Evolutionary conservation across 2,113 vertebrate species (phyloP).

Genomic region (Psephotus haematonotus): DNA sequence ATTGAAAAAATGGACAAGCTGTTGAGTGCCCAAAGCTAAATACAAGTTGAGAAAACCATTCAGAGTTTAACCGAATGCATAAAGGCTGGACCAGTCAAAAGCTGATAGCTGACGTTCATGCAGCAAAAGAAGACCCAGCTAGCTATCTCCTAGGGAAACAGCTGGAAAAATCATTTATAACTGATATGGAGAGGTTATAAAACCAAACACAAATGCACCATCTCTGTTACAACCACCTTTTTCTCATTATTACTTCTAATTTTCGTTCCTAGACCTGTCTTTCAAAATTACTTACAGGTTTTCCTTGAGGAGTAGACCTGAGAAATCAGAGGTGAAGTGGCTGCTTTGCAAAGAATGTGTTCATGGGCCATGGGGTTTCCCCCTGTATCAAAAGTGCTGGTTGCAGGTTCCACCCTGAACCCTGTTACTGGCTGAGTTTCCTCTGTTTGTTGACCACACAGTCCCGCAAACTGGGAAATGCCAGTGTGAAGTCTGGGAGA

Average conservation of each 20-base stretch:
- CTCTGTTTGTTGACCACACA: accelerated
- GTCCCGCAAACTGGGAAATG: not conserved
- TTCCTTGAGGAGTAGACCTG: not conserved
- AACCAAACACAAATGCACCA: not conserved
- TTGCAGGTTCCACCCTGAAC: not conserved
- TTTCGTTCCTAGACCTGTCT: not conserved
- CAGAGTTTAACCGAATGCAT: not conserved
- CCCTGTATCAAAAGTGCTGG: accelerated
- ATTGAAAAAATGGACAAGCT: not conserved
- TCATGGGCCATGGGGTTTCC: not conserved
- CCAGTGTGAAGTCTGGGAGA: not conserved
- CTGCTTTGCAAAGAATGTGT: not conserved
- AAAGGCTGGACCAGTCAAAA: not conserved
- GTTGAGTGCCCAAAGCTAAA: not conserved
- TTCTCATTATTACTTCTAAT: not conserved
- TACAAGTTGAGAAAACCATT: not conserved
- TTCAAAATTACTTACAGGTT: not conserved
- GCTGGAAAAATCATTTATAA: not conserved
- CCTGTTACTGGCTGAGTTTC: accelerated
- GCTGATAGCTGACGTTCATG: not conserved
- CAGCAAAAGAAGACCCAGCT: not conserved
- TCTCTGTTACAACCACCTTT: not conserved
- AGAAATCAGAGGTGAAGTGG: not conserved
- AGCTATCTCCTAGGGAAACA: not conserved
- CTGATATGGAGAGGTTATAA: not conserved